Evolutionary conservation across 2,797 vertebrate genomes (phyloP).

Genomic region (Botia kubotai): DNA sequence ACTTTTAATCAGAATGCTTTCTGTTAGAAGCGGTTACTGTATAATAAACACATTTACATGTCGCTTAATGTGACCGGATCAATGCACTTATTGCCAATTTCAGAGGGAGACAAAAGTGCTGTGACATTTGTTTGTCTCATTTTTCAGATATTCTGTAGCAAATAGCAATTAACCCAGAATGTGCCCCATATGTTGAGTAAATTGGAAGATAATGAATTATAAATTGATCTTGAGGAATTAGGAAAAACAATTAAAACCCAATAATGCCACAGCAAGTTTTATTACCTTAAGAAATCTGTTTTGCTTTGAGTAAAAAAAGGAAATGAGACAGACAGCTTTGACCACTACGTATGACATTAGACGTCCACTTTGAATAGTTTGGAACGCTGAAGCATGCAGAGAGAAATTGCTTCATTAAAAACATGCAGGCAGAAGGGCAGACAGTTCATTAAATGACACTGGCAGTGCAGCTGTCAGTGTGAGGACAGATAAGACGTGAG

Average conservation of each 20-base stretch:
- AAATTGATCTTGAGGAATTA: conserved; percentile 67
- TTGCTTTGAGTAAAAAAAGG: conserved; percentile 36
- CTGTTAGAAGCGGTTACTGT: conserved; percentile 7
- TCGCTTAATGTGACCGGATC: conserved; percentile 26
- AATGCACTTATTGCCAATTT: conserved; percentile 31
- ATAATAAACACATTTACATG: conserved; percentile 34
- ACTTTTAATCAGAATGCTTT: conserved; percentile 32
- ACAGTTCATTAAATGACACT: conserved; percentile 56
- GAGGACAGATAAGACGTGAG: conserved; percentile 33
- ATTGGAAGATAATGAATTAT: conserved; percentile 68
- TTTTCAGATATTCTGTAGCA: conserved; percentile 59
- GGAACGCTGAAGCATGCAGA: conserved; percentile 24
- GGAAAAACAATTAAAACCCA: conserved; percentile 66
- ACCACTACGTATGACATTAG: conserved; percentile 10
- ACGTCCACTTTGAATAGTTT: conserved; percentile 37
- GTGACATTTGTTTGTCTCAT: neutral
- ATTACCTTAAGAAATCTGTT: conserved; percentile 56
- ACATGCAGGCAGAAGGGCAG: conserved; percentile 47
- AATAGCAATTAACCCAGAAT: conserved; percentile 66
- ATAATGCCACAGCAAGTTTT: conserved; percentile 50
- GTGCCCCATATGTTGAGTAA: conserved; percentile 63
- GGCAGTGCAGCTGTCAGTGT: conserved; percentile 35
- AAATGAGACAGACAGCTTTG: conserved; percentile 24
- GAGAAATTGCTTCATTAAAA: conserved; percentile 55
- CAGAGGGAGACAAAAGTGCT: neutral